Evolutionary conservation across 2,797 vertebrate genomes (phyloP), one percentile per base, ranked within the genome.

Genomic region (Falco biarmicus): DNA sequence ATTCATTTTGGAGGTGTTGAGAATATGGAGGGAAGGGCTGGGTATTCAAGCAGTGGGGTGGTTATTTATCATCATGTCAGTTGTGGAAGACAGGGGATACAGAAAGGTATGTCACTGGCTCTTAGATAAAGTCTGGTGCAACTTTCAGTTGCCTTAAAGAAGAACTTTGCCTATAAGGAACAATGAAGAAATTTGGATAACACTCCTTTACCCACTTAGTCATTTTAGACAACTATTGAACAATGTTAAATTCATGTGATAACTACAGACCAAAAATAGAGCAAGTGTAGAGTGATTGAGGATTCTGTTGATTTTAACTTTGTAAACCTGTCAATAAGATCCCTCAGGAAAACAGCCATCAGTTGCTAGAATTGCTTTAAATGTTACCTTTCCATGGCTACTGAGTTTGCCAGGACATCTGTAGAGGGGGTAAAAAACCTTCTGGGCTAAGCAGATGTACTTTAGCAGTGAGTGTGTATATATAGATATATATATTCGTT

Each of bases 181-280:
- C 41, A 90, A 65, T 14, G 13, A 78, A 7, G 31, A 79, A 32
- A 71, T 78, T 41, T 89, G 70, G 32, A 64, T 51, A 71, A 43
- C 18, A 17, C 6, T 84, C 13, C 29, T 74, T 20, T 81, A 64
- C 13, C 9, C 43, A 70, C 45, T 84, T 74, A 74, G n/a, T 60
- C 10, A 68, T 68, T 96, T 89, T 51, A 68, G 65, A 73, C 63
- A 93, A 82, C n/a, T 87, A 87, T 9, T 84, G 81, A 89, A 78
- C 43, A 87, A 34, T 9, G 24, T 53, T 75, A 87, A 78, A 87
- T 89, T 64, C 9, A 65, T 69, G 10, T 37, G 25, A 57, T 82
- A 84, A 64, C 2, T 28, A 37, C 24, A 53, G 66, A 69, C 41
- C 20, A 84, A 76, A 88, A 74, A 32, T 11, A 78, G 45, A 63